Percentiles rank a stretch among this genome's conserved stretches.
phyloP scores from a whole-genome alignment of 2,113 vertebrate species.

The Charina bottae region DNA sequence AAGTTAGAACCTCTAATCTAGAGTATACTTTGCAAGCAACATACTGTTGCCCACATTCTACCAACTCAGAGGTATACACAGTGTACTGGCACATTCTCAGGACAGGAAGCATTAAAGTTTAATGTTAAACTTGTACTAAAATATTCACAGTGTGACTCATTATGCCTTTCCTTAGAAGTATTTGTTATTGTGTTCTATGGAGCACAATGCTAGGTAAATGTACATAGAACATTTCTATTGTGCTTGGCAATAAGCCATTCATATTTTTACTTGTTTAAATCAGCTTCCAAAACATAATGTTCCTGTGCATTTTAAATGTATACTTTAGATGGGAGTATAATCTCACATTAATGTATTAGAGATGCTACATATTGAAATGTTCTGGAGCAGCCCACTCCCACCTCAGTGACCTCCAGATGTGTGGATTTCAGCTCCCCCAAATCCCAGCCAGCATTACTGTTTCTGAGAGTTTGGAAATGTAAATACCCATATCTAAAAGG shows the following conservation, averaged over 20 bases:
- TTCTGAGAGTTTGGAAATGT: not conserved
- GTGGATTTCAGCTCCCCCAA: not conserved
- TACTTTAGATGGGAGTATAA: not conserved
- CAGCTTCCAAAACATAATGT: not conserved
- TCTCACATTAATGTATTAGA: not conserved
- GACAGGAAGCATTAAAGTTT: not conserved
- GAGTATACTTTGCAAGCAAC: not conserved
- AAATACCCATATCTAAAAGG: not conserved
- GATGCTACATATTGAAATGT: not conserved
- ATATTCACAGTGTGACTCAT: not conserved
- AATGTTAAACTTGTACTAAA: not conserved
- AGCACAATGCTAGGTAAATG: not conserved
- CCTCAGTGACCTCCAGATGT: not conserved
- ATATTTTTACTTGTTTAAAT: slow-evolving; percentile 7
- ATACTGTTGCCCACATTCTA: not conserved
- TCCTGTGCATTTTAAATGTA: not conserved
- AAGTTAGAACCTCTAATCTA: not conserved
- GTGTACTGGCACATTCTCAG: not conserved
- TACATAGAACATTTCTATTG: not conserved
- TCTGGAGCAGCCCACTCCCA: not conserved
- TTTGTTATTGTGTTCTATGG: not conserved
- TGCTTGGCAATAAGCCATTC: not conserved
- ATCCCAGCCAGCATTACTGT: not conserved
- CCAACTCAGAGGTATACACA: not conserved
- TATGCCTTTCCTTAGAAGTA: not conserved